phyloP scores from a whole-genome alignment of 2,888 invertebrate genomes.

The Adela reaumurella region DNA sequence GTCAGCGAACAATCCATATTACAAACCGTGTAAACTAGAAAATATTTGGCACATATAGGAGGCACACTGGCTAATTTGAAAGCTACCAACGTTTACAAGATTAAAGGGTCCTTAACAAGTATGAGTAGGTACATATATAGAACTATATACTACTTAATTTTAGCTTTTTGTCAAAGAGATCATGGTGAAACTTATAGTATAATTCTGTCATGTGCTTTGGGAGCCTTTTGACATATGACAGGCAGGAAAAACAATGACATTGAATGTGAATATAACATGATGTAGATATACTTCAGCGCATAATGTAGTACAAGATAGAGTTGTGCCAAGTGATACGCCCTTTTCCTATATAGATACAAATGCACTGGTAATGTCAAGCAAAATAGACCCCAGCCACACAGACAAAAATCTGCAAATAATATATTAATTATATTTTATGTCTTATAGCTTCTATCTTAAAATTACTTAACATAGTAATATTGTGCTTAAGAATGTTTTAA shows the following conservation, averaged over 20 bases:
- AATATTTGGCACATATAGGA: not conserved
- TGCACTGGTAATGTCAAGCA: no score
- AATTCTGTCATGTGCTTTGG: no score
- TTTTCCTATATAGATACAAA: no score
- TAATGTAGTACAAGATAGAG: no score
- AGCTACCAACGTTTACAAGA: not conserved
- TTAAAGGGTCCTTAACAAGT: no score
- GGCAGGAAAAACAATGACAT: no score
- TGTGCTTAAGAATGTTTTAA: conserved; percentile 17
- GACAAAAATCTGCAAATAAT: conserved; percentile 19
- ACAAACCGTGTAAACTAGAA: no score
- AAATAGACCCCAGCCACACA: not conserved
- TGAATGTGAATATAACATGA: no score
- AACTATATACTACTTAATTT: not conserved
- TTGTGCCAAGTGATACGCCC: no score
- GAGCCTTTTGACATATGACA: no score
- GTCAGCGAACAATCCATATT: no score
- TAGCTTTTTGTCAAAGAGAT: conserved; percentile 38
- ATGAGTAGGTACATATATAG: not conserved
- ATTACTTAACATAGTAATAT: conserved; percentile 51
- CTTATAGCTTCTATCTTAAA: conserved; percentile 37
- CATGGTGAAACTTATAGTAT: conserved; percentile 30
- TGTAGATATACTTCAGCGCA: no score
- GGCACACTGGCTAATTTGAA: not conserved
- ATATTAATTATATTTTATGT: conserved; percentile 34